Evolutionary conservation across 2,888 invertebrate species (phyloP), one percentile per base, ranked within the genome.

Genomic region (Thera obeliscata): DNA sequence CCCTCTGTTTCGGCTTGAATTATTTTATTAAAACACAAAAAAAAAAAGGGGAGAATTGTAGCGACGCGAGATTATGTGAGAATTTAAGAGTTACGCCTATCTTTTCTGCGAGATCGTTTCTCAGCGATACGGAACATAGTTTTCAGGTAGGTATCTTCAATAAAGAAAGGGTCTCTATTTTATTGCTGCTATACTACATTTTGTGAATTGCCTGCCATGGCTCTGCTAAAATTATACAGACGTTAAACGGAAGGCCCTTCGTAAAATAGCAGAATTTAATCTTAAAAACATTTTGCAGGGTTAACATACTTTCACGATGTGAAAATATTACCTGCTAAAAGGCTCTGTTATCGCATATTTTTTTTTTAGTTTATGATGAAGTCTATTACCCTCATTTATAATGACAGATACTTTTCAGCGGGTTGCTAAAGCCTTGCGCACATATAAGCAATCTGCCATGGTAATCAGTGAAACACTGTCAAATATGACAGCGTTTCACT

Each of bases 1-100:
- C 84, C 83, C 79, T 79, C 81, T 86, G 80, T 86, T 87, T 87
- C 81, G 83, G 83, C 78, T 80, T 87, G 83, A 88, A 83, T 87
- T 88, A 87, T 87, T 87, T 88, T 87, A 87, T 86, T 87, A 85
- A 87, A 87, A 87, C 82, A 85, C 80, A 85, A 83, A 80, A 85
- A 87, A 85, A 83, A 80, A 85, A 87, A 83, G 80, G 83, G 81
- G 78, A 79, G 80, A 80, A 76, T 76, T 78, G 82, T 82, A 81
- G 77, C 74, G 73, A 70, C 70, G 67, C 71, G 74, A 86, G 88
- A 88, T 87, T 86, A 87, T 81, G 85, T 86, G 86, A 81, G 78
- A 87, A 87, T 87, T 86, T 85, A 83, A 85, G 85, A 86, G 83
- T 83, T 86, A 77, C 75, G 72, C 80, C 81, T 79, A 82, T 79